phyloP scores from a whole-genome alignment of 2,888 invertebrate genomes.

The Heliconius ethilla region DNA sequence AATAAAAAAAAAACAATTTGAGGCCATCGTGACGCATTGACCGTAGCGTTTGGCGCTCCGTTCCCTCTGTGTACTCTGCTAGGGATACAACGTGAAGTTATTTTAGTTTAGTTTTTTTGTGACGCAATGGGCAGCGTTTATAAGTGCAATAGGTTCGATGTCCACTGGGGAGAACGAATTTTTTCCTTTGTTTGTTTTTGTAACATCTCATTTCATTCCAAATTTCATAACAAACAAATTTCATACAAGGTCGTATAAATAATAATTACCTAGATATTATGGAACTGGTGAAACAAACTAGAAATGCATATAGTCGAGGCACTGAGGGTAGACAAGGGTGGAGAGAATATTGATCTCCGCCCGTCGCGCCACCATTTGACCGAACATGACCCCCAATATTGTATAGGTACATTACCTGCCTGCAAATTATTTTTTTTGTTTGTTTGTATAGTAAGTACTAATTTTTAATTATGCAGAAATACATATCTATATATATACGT shows the following conservation, averaged over 20 bases:
- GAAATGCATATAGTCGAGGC: constrained; percentile 58
- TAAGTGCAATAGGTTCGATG: too few species aligned
- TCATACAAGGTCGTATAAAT: constrained; percentile 21
- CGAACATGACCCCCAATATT: constrained; percentile 68
- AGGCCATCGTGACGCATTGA: too few species aligned
- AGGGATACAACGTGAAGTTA: too few species aligned
- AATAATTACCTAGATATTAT: constrained; percentile 37
- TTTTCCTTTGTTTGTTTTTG: too few species aligned
- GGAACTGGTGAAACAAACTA: constrained; percentile 35
- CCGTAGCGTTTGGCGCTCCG: too few species aligned
- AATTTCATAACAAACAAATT: not conserved
- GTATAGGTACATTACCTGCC: constrained; percentile 26
- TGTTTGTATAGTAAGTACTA: constrained; percentile 1
- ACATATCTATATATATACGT: not conserved
- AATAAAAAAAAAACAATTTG: too few species aligned
- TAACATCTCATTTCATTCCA: too few species aligned
- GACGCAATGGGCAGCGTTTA: too few species aligned
- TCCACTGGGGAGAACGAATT: too few species aligned
- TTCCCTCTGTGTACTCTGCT: too few species aligned
- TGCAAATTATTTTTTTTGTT: not conserved
- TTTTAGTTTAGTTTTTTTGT: too few species aligned
- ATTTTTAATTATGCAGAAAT: not conserved
- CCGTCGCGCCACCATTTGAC: constrained; percentile 77
- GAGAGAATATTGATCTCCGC: constrained; percentile 70
- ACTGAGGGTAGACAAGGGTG: constrained; percentile 53